phyloP scores from a whole-genome alignment of 2,888 invertebrate genomes.

The Anthophora plumipes region DNA sequence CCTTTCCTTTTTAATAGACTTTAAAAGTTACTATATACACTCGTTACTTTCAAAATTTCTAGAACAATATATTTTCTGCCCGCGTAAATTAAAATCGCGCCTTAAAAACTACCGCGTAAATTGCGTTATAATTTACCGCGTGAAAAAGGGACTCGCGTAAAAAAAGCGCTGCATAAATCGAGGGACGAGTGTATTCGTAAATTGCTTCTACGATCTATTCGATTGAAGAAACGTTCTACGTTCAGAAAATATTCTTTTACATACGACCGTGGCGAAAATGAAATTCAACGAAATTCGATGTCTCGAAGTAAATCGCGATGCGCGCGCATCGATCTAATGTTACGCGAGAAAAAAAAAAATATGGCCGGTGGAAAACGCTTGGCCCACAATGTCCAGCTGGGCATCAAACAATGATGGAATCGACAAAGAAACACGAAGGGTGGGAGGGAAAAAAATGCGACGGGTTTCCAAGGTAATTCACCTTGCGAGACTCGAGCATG shows the following conservation, averaged over 20 bases:
- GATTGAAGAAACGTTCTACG: neutral
- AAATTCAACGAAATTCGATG: neutral
- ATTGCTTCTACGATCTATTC: neutral
- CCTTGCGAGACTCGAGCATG: constrained; percentile 49
- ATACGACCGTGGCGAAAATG: neutral
- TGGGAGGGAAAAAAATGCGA: constrained; percentile 27
- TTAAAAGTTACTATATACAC: too few species aligned
- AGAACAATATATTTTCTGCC: too few species aligned
- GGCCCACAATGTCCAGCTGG: constrained; percentile 21
- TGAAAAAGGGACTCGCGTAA: too few species aligned
- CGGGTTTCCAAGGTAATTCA: constrained; percentile 53
- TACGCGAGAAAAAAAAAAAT: neutral
- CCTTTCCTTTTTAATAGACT: too few species aligned
- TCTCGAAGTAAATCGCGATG: neutral
- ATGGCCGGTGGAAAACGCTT: neutral
- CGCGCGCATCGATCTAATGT: neutral
- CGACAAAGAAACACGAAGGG: constrained; percentile 27
- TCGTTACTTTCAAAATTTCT: too few species aligned
- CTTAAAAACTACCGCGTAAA: too few species aligned
- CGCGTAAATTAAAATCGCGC: too few species aligned
- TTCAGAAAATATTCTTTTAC: neutral
- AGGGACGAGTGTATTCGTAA: too few species aligned
- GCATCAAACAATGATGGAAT: constrained; percentile 23
- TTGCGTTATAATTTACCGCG: too few species aligned
- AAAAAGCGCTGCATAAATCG: too few species aligned